Conservation (phyloP, 1,140 invertebrate species). For the Cryptotermes secundus region DNA sequence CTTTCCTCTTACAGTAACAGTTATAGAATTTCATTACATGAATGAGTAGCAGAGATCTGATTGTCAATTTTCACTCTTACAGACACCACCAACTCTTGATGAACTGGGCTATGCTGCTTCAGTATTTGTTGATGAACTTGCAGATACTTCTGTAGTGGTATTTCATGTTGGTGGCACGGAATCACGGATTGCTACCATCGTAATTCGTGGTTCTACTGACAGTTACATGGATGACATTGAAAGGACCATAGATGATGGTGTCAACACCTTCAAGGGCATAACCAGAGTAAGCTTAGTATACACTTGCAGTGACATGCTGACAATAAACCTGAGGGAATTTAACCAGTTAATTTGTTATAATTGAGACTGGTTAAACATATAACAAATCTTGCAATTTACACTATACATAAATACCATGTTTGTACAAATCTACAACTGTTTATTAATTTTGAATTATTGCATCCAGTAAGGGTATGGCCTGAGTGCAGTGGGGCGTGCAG, state of each 20-base stretch:
- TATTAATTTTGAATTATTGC: no score
- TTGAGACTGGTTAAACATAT: no score
- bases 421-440: no score
- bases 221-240: slow-evolving; percentile 99
- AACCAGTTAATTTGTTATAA: no score
- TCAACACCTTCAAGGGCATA: slow-evolving; percentile 96
- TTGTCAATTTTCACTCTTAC: slow-evolving; percentile 37
- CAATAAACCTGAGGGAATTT: no score
- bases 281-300: slow-evolving; percentile 25
- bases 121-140: slow-evolving; percentile 93
- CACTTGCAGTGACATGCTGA: no score
- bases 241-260: slow-evolving; percentile 96
- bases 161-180: slow-evolving; percentile 81
- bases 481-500: no score
- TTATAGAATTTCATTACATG: not conserved
- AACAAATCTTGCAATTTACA: no score
- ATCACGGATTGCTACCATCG: slow-evolving; percentile 87
- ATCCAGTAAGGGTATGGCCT: no score
- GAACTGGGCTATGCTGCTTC: slow-evolving; percentile 91
- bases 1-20: not conserved
- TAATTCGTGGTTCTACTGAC: slow-evolving; percentile 94
- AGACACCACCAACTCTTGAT: slow-evolving; percentile 80
- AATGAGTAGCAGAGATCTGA: not conserved
- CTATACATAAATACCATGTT: no score
- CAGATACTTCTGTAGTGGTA: slow-evolving; percentile 90